Base-by-base conservation (phyloP, 2,113 vertebrate genomes). In the Psittacus erithacus region DNA sequence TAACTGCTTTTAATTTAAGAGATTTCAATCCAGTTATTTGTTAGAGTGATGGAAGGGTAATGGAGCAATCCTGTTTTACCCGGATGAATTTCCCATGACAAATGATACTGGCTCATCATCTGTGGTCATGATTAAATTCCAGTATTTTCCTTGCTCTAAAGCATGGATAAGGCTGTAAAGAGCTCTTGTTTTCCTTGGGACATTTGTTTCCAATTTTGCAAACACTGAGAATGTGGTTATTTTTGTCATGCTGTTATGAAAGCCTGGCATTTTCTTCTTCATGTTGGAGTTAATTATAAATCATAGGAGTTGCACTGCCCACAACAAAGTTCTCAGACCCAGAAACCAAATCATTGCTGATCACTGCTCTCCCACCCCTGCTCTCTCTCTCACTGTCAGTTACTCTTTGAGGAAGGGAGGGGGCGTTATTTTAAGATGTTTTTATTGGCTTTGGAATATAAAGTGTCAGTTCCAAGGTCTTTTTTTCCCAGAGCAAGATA, bases 401-500 rank as follows among this genome's bases (percentile, higher is more conserved):
- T 97, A 93, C 96, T 97, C 97, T 96, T 98, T 96, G 86, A 97
- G 92, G 90, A 96, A 97, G 97, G 96, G 97, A 97, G 96, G 97
- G 98, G 98, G 98, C 95, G 97, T 99, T 98, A 98, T 99, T 99
- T 99, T 98, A 98, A 98, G 98, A 98, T 99, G 98, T 99, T 99
- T 98, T 99, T 98, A 98, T 99, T 99, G 99, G 99, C 99, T 96
- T 97, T 10, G 17, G 96, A 96, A 96, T 97, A 98, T 97, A 97
- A 98, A 98, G 98, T 97, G 98, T 98, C 97, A 97, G 98, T 98
- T 99, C 98, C 98, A 98, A 98, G 98, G 98, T 98, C 98, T 96
- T 98, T 98, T 99, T 98, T 99, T 99, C 99, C 99, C 98, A 99
- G 97, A 98, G 98, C 96, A 98, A 99, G 99, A 99, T 98, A 98